Conservation (phyloP, 2,888 invertebrate species). For the Cryptus viduatorius region DNA sequence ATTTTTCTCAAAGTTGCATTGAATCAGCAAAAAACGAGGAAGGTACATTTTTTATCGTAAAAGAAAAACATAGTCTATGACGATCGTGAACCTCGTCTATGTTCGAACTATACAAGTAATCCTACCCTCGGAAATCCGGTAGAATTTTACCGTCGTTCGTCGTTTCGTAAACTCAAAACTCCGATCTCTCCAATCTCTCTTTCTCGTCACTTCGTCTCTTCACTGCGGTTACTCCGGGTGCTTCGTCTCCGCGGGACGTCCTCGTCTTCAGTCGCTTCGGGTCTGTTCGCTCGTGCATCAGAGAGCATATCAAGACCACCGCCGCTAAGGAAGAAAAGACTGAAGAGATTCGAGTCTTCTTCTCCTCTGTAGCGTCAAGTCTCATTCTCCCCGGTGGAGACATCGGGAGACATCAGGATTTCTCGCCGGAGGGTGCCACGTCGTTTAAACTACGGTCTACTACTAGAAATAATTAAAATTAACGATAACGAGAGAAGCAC, state of each 20-base stretch:
- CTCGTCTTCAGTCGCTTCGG: constrained; percentile 59
- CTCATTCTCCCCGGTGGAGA: constrained; percentile 8
- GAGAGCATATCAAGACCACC: constrained; percentile 26
- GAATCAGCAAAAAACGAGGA: not conserved
- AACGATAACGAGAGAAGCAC: constrained; percentile 79
- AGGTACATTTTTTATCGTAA: not conserved
- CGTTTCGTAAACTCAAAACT: constrained; percentile 27
- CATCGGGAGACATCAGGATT: constrained; percentile 60
- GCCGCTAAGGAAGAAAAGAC: constrained; percentile 53
- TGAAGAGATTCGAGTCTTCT: constrained; percentile 52
- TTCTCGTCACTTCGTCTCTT: constrained; percentile 42
- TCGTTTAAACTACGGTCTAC: constrained; percentile 72
- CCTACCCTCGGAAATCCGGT: constrained; percentile 70
- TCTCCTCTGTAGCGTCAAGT: constrained; percentile 33
- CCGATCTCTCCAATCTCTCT: constrained; percentile 58
- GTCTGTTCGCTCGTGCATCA: constrained; percentile 39
- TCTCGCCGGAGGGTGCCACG: constrained; percentile 69
- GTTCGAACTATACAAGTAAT: constrained; percentile 18
- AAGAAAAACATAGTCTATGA: not conserved
- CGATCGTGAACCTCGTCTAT: not conserved
- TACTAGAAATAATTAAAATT: constrained; percentile 82
- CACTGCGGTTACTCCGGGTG: constrained; percentile 66
- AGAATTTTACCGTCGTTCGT: constrained; percentile 71
- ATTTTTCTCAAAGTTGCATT: not conserved
- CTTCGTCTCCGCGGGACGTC: constrained; percentile 76